Base-by-base conservation (phyloP, 2,888 invertebrate genomes). In the Drymonia ruficornis region DNA sequence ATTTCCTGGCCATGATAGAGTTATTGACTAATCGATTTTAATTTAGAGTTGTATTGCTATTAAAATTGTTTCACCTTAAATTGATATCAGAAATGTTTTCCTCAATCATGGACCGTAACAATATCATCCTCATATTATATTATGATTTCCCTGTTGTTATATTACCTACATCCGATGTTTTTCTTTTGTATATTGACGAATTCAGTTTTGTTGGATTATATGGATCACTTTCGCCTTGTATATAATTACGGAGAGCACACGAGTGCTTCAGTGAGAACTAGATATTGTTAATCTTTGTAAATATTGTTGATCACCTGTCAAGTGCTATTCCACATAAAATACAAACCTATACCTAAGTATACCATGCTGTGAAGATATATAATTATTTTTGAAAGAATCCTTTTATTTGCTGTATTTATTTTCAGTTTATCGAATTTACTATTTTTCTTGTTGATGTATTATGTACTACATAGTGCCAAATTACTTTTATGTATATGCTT, bases 401-500 rank as follows among this genome's bases (percentile, higher is more conserved):
- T 78, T 70, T 80, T 74, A 70, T 81, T 81, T 81, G 80, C 81
- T 78, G 76, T 74, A 73, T 73, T 71, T 76, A 74, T 74, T 80
- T 69, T 80, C 71, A 76, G 67, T 82, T 82, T 81, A 81, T 83
- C 65, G 62, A 77, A 28, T 71, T 76, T 63, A 77, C 59, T 55
- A 50, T 76, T 76, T 80, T 79, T 77, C 78, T 81, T 71, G 70
- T 80, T 74, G 70, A 78, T 78, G 60, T 65, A 62, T 36, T 31
- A 34, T 50, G 49, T 56, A 81, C 73, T n/a, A 78, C 68, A 83
- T 87, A 86, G 90, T 91, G 90, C 90, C 90, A 90, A 90, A 90
- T 62, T 81, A 80, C 76, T 83, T 82, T 78, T 76, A 72, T 80
- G 74, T 82, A 76, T 2, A 71, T 66, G 80, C 81, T 80, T 81